Evolutionary conservation across 2,113 vertebrate genomes (phyloP).

Genomic region (Empidonax traillii): DNA sequence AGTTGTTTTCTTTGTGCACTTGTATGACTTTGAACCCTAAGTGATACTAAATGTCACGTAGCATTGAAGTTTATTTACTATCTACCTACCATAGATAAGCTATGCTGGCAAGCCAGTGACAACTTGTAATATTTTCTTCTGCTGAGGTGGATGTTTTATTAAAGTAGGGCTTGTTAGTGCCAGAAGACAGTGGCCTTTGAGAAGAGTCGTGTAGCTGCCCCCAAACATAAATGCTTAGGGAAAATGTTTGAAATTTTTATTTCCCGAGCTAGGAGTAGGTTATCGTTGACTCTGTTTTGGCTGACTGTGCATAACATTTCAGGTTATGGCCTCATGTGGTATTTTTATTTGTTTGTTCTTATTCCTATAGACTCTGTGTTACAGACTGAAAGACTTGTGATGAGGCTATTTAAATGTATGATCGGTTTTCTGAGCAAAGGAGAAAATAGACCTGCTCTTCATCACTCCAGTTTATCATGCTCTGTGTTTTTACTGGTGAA

Average conservation of each 20-base stretch:
- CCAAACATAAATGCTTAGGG: background rate
- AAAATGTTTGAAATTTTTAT: background rate
- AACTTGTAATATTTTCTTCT: background rate
- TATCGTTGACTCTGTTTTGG: background rate
- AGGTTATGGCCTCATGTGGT: background rate
- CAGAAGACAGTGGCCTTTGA: background rate
- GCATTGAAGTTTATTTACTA: background rate
- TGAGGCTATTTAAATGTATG: background rate
- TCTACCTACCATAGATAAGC: background rate
- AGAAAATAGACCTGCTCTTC: background rate
- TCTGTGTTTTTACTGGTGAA: background rate
- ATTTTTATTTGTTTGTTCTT: background rate
- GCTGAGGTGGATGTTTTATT: background rate
- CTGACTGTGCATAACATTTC: background rate
- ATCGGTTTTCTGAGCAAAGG: background rate
- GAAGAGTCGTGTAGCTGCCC: background rate
- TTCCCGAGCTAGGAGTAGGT: background rate
- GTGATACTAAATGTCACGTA: background rate
- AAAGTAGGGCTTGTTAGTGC: background rate
- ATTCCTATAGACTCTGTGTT: background rate
- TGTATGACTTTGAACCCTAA: background rate
- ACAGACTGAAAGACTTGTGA: background rate
- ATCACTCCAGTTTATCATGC: background rate
- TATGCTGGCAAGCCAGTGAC: background rate
- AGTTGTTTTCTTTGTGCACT: background rate